phyloP scores from a whole-genome alignment of 2,797 vertebrate species.

The Erpetoichthys calabaricus region DNA sequence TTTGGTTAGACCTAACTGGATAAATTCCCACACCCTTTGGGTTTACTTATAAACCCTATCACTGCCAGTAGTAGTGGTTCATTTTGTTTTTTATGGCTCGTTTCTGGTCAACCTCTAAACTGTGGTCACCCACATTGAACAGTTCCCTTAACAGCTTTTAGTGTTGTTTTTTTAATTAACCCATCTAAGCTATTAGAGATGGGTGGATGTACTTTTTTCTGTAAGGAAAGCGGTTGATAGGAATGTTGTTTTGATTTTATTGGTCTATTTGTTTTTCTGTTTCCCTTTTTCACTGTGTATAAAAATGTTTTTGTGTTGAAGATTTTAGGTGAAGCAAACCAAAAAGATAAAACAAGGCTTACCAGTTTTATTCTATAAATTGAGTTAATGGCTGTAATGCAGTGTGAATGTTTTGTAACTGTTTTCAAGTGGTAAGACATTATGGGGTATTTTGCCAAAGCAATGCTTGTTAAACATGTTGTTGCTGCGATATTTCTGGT shows the following conservation, averaged over 20 bases:
- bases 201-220: conserved; percentile 19
- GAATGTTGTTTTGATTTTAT: conserved; percentile 5
- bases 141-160: conserved; percentile 34
- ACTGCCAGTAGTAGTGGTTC: conserved; percentile 26
- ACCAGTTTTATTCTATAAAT: conserved; percentile 48
- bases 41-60: conserved; percentile 28
- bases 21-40: conserved; percentile 18
- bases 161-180: conserved; percentile 26
- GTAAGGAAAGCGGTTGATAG: not conserved
- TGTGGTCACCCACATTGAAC: conserved; percentile 29
- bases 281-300: conserved; percentile 1
- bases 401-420: conserved; percentile 27
- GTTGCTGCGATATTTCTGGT: conserved; percentile 34
- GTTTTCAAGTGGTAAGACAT: conserved; percentile 42
- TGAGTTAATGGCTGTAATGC: conserved; percentile 39
- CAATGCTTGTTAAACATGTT: conserved; percentile 33
- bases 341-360: too few relatives aligned
- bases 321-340: not conserved
- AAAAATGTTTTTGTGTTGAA: conserved; percentile 12
- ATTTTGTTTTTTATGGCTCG: conserved; percentile 29
- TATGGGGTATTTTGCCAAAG: conserved; percentile 23
- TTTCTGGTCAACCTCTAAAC: conserved; percentile 27
- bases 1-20: not conserved
- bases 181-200: conserved; percentile 25
- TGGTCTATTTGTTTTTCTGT: conserved; percentile 2